Conservation (phyloP, 2,888 invertebrate species). For the Seira musarum region DNA sequence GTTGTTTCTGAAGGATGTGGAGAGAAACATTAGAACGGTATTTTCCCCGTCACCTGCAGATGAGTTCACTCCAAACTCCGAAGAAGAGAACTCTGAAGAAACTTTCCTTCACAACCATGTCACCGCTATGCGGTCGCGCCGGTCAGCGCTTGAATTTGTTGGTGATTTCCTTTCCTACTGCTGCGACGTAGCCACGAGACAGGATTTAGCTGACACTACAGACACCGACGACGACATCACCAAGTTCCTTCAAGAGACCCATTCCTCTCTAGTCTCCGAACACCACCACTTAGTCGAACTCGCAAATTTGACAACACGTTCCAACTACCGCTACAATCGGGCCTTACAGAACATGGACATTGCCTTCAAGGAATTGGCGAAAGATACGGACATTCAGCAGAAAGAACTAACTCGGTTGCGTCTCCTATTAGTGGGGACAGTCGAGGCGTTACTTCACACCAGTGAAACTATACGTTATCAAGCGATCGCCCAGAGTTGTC, state of each 20-base stretch:
- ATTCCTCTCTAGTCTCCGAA: not conserved
- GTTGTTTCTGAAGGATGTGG: no score
- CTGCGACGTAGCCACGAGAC: slow-evolving; percentile 37
- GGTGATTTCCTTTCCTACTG: slow-evolving; percentile 26
- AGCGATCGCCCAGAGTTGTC: not conserved
- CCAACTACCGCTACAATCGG: no score
- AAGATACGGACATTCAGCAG: not conserved
- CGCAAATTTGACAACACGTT: not conserved
- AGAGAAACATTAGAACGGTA: no score
- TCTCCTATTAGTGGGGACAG: no score
- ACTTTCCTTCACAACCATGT: not conserved
- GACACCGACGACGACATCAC: slow-evolving; percentile 3
- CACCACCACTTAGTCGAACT: not conserved
- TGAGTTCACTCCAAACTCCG: no score
- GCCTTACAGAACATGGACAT: no score
- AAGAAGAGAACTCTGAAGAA: not conserved
- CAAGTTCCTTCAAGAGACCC: not conserved
- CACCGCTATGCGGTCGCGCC: not conserved
- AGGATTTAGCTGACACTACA: slow-evolving; percentile 18
- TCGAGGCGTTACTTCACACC: no score
- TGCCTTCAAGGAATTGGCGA: not conserved
- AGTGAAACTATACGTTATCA: not conserved
- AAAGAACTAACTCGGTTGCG: no score
- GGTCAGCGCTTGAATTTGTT: slow-evolving; percentile 2
- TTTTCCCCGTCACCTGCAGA: no score